phyloP scores from a whole-genome alignment of 2,113 vertebrate genomes.

The Telmatochromis sp. region DNA sequence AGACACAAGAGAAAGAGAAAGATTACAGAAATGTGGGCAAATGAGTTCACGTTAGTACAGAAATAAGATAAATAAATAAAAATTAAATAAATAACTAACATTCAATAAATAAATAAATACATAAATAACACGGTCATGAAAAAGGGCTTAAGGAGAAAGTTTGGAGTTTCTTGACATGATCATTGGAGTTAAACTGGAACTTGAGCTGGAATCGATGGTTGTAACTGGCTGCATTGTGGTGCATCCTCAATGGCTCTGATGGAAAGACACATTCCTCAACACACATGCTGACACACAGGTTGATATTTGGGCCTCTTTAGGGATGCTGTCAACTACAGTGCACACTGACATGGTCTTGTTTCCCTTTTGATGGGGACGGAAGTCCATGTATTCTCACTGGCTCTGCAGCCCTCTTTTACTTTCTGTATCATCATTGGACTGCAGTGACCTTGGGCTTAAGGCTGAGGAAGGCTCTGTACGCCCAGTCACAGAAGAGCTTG shows the following conservation, averaged over 20 bases:
- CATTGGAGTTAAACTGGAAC: conserved; percentile 12
- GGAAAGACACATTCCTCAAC: conserved; percentile 37
- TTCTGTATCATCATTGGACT: conserved; percentile 39
- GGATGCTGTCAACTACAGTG: conserved; percentile 39
- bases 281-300: conserved; percentile 2
- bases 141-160: conserved; percentile 39
- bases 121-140: conserved; percentile 73
- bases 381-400: not conserved
- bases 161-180: conserved; percentile 5
- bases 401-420: not conserved
- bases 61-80: conserved; percentile 66
- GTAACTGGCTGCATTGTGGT: conserved; percentile 23
- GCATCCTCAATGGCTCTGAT: conserved; percentile 37
- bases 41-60: conserved; percentile 55
- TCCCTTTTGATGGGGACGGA: conserved; percentile 3
- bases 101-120: conserved; percentile 83
- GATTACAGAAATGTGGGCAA: conserved; percentile 38
- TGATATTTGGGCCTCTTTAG: conserved; percentile 10
- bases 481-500: conserved; percentile 76
- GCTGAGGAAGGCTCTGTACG: conserved; percentile 69
- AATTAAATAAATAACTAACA: conserved; percentile 75
- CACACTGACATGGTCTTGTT: conserved; percentile 23
- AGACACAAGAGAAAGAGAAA: conserved; percentile 29
- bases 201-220: conserved; percentile 18
- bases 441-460: conserved; percentile 66